Base-by-base conservation (phyloP, 2,113 vertebrate genomes). In the Okapia johnstoni region DNA sequence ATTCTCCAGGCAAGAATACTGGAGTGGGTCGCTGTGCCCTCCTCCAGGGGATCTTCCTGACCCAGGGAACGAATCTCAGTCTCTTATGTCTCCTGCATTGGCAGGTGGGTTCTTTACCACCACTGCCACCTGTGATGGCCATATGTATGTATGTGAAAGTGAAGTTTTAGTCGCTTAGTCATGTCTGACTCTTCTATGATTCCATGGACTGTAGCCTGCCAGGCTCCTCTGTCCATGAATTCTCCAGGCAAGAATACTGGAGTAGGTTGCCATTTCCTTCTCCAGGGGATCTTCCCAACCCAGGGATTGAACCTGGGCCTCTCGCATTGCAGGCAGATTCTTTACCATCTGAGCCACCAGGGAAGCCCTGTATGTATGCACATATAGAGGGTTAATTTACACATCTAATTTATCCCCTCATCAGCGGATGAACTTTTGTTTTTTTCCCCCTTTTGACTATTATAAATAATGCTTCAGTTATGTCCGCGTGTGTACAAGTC, bases 41-140 rank as follows among this genome's bases (percentile, higher is more conserved):
- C 17, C 30, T 66, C 7, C 63, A 66, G 33, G 17, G 30, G 3
- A 66, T 10, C 63, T 36, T 66, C 63, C 33, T 8, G 17, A 66
- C 33, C 63, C 33, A 21, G 63, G 4, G 63, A 66, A 17, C 3
- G 17, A 66, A 36, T 33, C 16, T 36, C 33, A 3, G 33, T 66
- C 16, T n/a, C 63, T 25, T 10, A 66, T 0, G 63, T 66, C 63
- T 36, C 63, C 63, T 66, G 33, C 63, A 11, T 0, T 66, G n/a
- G 63, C 63, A 36, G 33, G 16, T 5, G 8, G 63, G n/a, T 66
- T 66, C 63, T 10, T 66, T 36, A 66, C 33, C n/a, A 2, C 63
- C 9, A 21, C 17, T 0, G 2, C 63, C 33, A 4, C 63, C 17
- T 19, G 16, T 10, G 2, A 5, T 61, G 12, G 58, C 60, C 1